phyloP scores from a whole-genome alignment of 2,797 vertebrate species.

The Pantherophis alleghaniensis region DNA sequence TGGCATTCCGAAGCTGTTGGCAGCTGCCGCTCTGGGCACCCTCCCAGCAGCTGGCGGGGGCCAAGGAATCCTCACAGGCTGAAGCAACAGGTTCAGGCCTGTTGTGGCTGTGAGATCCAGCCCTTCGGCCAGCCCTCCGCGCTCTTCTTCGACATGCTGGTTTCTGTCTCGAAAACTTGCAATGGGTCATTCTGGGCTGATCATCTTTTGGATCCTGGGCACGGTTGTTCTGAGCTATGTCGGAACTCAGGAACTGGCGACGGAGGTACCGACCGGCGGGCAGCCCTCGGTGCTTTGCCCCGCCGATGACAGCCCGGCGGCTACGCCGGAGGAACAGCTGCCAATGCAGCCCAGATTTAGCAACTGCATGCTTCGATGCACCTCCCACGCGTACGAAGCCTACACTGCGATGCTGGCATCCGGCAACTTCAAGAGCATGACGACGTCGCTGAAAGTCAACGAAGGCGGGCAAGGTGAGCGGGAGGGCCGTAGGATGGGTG shows the following conservation, averaged over 20 bases:
- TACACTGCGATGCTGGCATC: neutral
- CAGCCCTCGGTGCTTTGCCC: neutral
- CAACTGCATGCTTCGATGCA: slow-evolving; percentile 11
- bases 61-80: neutral
- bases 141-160: neutral
- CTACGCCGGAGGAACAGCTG: accelerated
- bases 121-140: neutral
- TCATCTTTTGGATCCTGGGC: neutral
- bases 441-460: slow-evolving; percentile 37
- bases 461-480: slow-evolving; percentile 41
- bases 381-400: neutral
- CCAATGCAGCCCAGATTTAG: neutral
- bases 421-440: neutral
- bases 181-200: neutral
- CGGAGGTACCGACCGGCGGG: neutral
- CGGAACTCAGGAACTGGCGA: neutral
- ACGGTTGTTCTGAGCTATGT: neutral
- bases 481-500: neutral
- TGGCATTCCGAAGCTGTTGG: neutral
- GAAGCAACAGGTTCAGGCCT: neutral
- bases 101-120: neutral
- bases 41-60: neutral
- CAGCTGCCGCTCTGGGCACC: neutral
- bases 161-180: neutral
- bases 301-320: neutral